phyloP scores from a whole-genome alignment of 2,888 invertebrate genomes.

The Girardia tigrina region DNA sequence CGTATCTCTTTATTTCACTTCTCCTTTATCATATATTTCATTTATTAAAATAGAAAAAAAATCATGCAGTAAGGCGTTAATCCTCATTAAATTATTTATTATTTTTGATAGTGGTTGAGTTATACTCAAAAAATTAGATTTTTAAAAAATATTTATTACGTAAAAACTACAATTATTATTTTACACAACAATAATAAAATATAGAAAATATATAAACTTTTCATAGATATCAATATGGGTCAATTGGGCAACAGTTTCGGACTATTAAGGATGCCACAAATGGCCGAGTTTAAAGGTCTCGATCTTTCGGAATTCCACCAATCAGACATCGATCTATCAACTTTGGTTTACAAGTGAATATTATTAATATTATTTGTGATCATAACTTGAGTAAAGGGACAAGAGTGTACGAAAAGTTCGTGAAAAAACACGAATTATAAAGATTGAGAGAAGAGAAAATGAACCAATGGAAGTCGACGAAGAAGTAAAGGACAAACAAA shows the following conservation, averaged over 20 bases:
- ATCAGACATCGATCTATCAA: conserved; percentile 61
- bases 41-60: too few species aligned
- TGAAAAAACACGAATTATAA: background rate
- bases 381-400: conserved; percentile 32
- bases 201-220: background rate
- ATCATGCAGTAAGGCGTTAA: too few species aligned
- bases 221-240: conserved; percentile 65
- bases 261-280: conserved; percentile 72
- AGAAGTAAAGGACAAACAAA: background rate
- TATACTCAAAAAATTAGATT: too few species aligned
- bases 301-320: conserved; percentile 54
- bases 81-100: too few species aligned
- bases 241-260: conserved; percentile 74
- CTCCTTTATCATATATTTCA: too few species aligned
- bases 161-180: too few species aligned
- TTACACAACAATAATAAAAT: too few species aligned
- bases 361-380: conserved; percentile 52
- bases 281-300: conserved; percentile 75
- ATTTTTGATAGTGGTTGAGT: too few species aligned
- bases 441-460: background rate
- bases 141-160: too few species aligned
- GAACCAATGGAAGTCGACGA: background rate
- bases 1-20: too few species aligned
- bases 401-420: conserved; percentile 30
- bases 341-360: conserved; percentile 58